Base-by-base conservation (phyloP, 2,797 vertebrate genomes). In the Danionella dracula region DNA sequence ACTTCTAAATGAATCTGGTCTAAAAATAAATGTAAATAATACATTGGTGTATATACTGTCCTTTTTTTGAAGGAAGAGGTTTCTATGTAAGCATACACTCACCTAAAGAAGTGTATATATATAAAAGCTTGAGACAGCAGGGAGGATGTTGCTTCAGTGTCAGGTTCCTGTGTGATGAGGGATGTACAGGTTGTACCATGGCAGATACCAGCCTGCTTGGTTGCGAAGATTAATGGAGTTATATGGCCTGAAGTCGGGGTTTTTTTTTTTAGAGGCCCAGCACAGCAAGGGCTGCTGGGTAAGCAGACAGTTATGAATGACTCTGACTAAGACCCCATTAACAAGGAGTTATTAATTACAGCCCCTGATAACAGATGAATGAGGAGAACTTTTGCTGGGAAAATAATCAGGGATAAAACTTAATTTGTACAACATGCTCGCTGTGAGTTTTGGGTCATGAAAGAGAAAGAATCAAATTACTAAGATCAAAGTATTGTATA, bases 161-260 rank as follows among this genome's bases (percentile, higher is more conserved):
- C 68, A 23, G 68, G 49, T 71, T 73, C 19, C 56, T 31, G 48
- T 65, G 38, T 38, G 44, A 42, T 56, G 51, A 62, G 17, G 9
- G 42, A 46, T 46, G 46, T 41, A 31, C 38, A 54, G 55, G 31
- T 41, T 46, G 34, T 60, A 46, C 16, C 9, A 20, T 34, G 17
- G 32, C 38, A 58, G 20, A 19, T 8, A 27, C 40, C 34, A 32
- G 75, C 35, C 41, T 65, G 64, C 31, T 70, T 29, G 55, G 15
- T 58, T 74, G 54, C 46, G 35, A 68, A 77, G 79, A 79, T 75
- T 53, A 73, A 79, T 81, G 58, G 58, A 13, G 21, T 72, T 66
- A 45, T 40, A 56, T 62, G 58, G 69, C 72, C 53, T 45, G 23
- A 34, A 68, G 71, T 74, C 51, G 35, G 51, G 21, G 37, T 64